Conservation (phyloP, 2,113 vertebrate species). For the Xiphorhynchus elegans region DNA sequence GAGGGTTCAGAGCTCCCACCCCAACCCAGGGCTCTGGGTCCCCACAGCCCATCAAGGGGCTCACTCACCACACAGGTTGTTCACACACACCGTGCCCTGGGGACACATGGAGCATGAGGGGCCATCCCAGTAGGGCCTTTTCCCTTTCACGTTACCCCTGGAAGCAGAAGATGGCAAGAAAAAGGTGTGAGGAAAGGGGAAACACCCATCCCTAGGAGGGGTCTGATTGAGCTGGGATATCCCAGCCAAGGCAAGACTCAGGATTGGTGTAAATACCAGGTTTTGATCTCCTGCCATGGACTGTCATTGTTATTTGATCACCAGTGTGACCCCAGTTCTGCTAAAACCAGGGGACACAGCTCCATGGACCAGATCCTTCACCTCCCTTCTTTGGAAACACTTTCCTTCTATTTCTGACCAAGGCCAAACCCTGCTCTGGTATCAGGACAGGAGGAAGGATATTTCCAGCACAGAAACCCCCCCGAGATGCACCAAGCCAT, state of each 20-base stretch:
- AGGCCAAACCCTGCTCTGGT: background rate
- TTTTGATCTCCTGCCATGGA: background rate
- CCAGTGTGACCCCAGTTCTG: background rate
- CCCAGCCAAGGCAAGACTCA: background rate
- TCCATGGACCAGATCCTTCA: background rate
- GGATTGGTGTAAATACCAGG: background rate
- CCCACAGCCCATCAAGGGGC: background rate
- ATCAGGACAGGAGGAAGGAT: background rate
- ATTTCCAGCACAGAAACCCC: background rate
- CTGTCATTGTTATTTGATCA: background rate
- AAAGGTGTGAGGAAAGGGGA: background rate
- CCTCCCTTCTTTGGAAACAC: background rate
- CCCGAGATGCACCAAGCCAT: fast-evolving
- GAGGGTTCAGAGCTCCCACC: background rate
- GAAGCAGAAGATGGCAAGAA: background rate
- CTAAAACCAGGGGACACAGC: background rate
- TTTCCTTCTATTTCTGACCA: background rate
- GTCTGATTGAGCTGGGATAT: background rate
- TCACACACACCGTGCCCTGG: constrained; percentile 34
- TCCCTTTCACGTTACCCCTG: too few species aligned
- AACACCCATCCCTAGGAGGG: background rate
- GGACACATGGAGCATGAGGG: constrained; percentile 65
- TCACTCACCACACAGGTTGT: constrained; percentile 70
- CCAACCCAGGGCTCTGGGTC: background rate
- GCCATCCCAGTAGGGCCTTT: constrained; percentile 71